Percentiles rank a stretch among this genome's conserved stretches.
Conservation (phyloP, 2,888 invertebrate species). For the Gonocerus acuteangulatus region DNA sequence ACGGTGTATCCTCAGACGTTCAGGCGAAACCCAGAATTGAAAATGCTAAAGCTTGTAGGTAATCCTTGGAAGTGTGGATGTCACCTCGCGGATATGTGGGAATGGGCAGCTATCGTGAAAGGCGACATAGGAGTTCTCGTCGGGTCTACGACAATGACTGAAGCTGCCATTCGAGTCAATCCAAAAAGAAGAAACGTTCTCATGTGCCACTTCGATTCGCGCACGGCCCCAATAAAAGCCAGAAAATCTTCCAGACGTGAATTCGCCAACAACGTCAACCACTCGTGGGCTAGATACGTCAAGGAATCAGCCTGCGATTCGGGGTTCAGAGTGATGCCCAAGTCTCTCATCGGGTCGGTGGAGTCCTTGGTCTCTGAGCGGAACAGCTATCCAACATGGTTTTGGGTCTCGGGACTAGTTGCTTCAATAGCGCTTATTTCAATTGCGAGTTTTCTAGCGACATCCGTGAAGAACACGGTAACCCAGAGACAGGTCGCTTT, state of each 20-base stretch:
- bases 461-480: conserved; percentile 13
- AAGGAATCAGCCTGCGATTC: conserved; percentile 38
- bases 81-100: conserved; percentile 61
- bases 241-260: conserved; percentile 50
- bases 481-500: not conserved
- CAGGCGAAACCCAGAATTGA: conserved; percentile 50
- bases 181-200: conserved; percentile 58
- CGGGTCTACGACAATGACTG: conserved; percentile 49
- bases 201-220: conserved; percentile 56
- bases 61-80: conserved; percentile 65
- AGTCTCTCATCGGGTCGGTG: conserved; percentile 1
- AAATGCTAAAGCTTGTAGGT: conserved; percentile 56
- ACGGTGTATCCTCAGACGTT: conserved; percentile 20
- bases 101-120: conserved; percentile 60
- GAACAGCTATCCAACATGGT: conserved; percentile 10
- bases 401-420: conserved; percentile 23
- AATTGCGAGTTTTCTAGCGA: conserved; percentile 13
- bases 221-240: conserved; percentile 43
- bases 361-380: not conserved
- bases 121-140: conserved; percentile 57
- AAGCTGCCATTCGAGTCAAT: conserved; percentile 53
- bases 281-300: conserved; percentile 63
- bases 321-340: conserved; percentile 15
- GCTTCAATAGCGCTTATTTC: conserved; percentile 15
- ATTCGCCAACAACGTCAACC: conserved; percentile 49